Conservation (phyloP, 2,888 invertebrate species). For the Drosophila cognata region DNA sequence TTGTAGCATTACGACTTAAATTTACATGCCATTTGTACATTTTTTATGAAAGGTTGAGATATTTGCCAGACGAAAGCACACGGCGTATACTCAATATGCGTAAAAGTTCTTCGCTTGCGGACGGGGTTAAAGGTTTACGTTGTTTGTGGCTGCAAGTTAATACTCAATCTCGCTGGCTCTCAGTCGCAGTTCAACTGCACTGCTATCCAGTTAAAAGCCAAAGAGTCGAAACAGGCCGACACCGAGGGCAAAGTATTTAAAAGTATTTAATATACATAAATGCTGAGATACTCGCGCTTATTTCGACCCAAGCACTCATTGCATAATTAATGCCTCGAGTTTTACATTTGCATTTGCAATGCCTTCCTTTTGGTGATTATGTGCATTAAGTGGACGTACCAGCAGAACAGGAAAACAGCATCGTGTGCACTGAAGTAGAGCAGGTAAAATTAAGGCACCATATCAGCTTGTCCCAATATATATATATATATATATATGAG, state of each 20-base stretch:
- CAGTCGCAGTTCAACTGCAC: constrained; percentile 56
- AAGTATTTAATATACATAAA: constrained; percentile 65
- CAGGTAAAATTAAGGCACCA: constrained; percentile 18
- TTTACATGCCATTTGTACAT: background rate
- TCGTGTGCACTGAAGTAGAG: constrained; percentile 29
- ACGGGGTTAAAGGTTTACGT: constrained; percentile 35
- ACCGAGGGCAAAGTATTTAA: constrained; percentile 43
- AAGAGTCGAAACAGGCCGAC: background rate
- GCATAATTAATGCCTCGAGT: constrained; percentile 74
- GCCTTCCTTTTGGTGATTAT: constrained; percentile 43
- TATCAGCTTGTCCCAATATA: constrained; percentile 25
- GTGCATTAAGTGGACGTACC: constrained; percentile 63
- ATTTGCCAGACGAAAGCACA: constrained; percentile 21
- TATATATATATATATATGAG: background rate
- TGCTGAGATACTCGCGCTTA: constrained; percentile 38
- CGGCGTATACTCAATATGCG: constrained; percentile 54
- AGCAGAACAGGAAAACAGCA: constrained; percentile 3
- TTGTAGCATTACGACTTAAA: background rate
- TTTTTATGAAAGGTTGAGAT: constrained; percentile 26
- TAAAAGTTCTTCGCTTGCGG: constrained; percentile 10
- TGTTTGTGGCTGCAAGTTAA: constrained; percentile 24
- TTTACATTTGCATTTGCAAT: constrained; percentile 74
- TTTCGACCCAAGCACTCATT: constrained; percentile 37
- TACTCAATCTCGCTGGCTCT: background rate
- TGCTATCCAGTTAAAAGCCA: constrained; percentile 56